Base-by-base conservation (phyloP, 1,140 invertebrate genomes). In the Drosophila kepulauana region DNA sequence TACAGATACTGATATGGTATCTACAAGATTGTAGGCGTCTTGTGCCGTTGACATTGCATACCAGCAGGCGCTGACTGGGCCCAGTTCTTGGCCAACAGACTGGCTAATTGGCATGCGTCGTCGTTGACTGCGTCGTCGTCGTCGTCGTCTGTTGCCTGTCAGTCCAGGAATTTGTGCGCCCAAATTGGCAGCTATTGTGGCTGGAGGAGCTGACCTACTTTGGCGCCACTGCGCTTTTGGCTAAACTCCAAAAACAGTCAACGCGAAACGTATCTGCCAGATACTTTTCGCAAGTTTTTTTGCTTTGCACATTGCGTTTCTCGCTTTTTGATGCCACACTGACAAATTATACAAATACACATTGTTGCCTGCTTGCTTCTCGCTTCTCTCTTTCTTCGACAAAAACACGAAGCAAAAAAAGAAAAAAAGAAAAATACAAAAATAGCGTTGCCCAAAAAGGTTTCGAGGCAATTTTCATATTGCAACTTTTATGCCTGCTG, bases 141-240 rank as follows among this genome's bases (percentile, higher is more conserved):
- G 20, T 30, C 58, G 69, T 66, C 52, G 77, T 70, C 77, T 72
- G 82, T 72, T 66, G 82, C 82, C 82, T 86, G 82, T 86, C 82
- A 87, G 76, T 58, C 72, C 81, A 86, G 82, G 78, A 87, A 87
- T 87, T 82, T 88, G 58, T 88, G 75, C 65, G 80, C 82, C 82
- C 82, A 87, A 86, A 86, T 86, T 86, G 82, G 82, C 71, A 87
- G 79, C 82, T 87, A 88, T 86, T 86, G 84, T 82, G 67, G 81
- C 59, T 76, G 54, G 65, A 71, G 64, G 46, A 56, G 62, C 56
- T 87, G 85, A 89, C 85, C 85, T 77, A 89, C 80, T 89, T 87
- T 75, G 77, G 79, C 79, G 79, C 82, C 79, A 79, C 78, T 75
- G 77, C 72, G 75, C 79, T 86, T 82, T 82, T 86, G 84, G 85